phyloP scores from a whole-genome alignment of 2,888 invertebrate genomes.

The Lasioglossum villosulum region DNA sequence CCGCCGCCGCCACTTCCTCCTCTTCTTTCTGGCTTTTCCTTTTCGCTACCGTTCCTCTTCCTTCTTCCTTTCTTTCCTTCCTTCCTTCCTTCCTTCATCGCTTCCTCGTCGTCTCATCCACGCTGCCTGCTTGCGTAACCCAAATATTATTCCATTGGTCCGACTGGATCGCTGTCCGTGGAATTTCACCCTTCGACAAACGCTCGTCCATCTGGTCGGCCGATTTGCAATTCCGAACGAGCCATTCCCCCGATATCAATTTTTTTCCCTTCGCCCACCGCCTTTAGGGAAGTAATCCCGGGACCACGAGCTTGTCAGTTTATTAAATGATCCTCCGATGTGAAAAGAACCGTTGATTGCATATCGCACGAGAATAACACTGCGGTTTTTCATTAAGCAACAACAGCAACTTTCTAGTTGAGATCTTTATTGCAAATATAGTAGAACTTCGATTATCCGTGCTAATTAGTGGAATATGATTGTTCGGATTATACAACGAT shows the following conservation, averaged over 20 bases:
- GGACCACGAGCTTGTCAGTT: slow-evolving; percentile 5
- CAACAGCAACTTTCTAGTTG: too few species aligned
- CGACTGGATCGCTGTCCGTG: slow-evolving; percentile 46
- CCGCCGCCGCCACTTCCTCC: slow-evolving; percentile 45
- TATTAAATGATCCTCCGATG: neutral
- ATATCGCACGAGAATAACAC: neutral
- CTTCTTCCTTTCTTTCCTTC: slow-evolving; percentile 21
- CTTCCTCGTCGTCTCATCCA: slow-evolving; percentile 1
- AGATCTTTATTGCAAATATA: too few species aligned
- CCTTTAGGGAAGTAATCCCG: neutral
- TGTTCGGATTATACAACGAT: too few species aligned
- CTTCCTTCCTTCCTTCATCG: slow-evolving; percentile 10
- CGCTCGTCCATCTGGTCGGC: slow-evolving; percentile 74
- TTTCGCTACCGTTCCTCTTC: slow-evolving; percentile 30
- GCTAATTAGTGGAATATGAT: too few species aligned
- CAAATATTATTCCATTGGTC: slow-evolving; percentile 71
- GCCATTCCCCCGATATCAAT: slow-evolving; percentile 37
- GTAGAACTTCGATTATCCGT: too few species aligned
- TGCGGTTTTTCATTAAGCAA: neutral
- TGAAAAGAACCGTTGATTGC: neutral
- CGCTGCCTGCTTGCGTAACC: slow-evolving; percentile 63
- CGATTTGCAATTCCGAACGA: slow-evolving; percentile 77
- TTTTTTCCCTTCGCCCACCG: slow-evolving; percentile 45
- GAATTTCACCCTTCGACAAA: slow-evolving; percentile 69
- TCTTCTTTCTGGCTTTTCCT: slow-evolving; percentile 29